phyloP scores from a whole-genome alignment of 2,888 invertebrate genomes.

The Protophormia terraenovae region DNA sequence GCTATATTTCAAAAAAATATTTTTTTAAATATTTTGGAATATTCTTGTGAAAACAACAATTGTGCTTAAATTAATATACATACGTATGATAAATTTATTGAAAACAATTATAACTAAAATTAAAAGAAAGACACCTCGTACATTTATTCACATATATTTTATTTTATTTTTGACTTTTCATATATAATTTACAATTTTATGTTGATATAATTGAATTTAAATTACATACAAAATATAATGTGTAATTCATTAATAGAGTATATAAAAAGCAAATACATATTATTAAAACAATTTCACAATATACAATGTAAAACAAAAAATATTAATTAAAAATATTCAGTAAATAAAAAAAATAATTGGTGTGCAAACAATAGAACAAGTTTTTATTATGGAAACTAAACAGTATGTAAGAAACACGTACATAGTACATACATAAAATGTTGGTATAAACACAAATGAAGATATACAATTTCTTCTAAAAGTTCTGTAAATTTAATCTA shows the following conservation, averaged over 20 bases:
- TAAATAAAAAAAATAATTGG: slow-evolving; percentile 55
- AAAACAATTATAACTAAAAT: slow-evolving; percentile 11
- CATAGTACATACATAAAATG: too few species aligned
- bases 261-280: slow-evolving; percentile 21
- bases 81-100: not conserved
- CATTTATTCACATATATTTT: slow-evolving; percentile 32
- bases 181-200: slow-evolving; percentile 19
- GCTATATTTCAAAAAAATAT: not conserved
- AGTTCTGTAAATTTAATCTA: not conserved
- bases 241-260: slow-evolving; percentile 4
- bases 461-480: too few species aligned
- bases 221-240: not conserved
- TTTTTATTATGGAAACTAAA: not conserved
- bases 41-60: not conserved
- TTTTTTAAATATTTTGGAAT: not conserved
- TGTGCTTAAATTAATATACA: not conserved
- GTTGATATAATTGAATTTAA: not conserved
- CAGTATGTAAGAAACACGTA: too few species aligned
- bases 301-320: slow-evolving; percentile 34
- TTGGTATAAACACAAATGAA: too few species aligned
- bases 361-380: slow-evolving; percentile 34
- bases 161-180: slow-evolving; percentile 10
- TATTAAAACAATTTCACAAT: slow-evolving; percentile 10
- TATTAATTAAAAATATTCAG: slow-evolving; percentile 15
- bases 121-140: slow-evolving; percentile 54